Percentiles rank a stretch among this genome's conserved stretches.
phyloP scores from a whole-genome alignment of 2,113 vertebrate species.

The Lathamus discolor region DNA sequence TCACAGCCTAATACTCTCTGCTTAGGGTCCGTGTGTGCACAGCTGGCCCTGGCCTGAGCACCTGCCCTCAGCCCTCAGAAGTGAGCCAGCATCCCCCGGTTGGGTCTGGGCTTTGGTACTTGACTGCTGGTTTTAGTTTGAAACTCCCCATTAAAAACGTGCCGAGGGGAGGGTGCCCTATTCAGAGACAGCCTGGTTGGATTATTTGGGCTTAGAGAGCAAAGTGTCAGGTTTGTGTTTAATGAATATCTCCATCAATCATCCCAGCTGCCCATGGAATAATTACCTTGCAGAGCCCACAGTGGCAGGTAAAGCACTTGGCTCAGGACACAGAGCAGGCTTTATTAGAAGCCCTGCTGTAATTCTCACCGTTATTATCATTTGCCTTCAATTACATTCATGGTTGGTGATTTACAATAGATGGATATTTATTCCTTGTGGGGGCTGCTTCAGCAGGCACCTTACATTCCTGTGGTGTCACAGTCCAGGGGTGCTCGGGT shows the following conservation, averaged over 20 bases:
- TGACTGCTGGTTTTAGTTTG: slow-evolving; percentile 30
- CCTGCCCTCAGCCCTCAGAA: slow-evolving; percentile 63
- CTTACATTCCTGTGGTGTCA: not conserved
- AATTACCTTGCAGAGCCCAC: slow-evolving; percentile 41
- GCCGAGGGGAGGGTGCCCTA: slow-evolving; percentile 20
- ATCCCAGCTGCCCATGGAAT: not conserved
- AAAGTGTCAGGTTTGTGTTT: slow-evolving; percentile 55
- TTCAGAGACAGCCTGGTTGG: slow-evolving; percentile 63
- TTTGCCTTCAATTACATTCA: not conserved
- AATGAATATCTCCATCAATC: slow-evolving; percentile 68
- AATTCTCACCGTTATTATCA: not conserved
- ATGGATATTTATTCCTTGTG: not conserved
- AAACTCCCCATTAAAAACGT: slow-evolving; percentile 26
- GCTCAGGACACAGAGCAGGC: slow-evolving; percentile 2
- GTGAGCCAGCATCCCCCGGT: not conserved
- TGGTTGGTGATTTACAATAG: not conserved
- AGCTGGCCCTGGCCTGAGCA: slow-evolving; percentile 67
- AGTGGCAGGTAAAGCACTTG: slow-evolving; percentile 47
- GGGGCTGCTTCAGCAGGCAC: not conserved
- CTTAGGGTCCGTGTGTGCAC: slow-evolving; percentile 64
- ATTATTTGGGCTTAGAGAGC: slow-evolving; percentile 74
- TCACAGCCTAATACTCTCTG: slow-evolving; percentile 62
- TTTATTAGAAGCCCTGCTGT: not conserved
- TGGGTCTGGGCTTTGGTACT: not conserved
- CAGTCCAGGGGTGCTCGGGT: not conserved